Conservation (phyloP, 2,113 vertebrate species). For the Aldabrachelys gigantea region DNA sequence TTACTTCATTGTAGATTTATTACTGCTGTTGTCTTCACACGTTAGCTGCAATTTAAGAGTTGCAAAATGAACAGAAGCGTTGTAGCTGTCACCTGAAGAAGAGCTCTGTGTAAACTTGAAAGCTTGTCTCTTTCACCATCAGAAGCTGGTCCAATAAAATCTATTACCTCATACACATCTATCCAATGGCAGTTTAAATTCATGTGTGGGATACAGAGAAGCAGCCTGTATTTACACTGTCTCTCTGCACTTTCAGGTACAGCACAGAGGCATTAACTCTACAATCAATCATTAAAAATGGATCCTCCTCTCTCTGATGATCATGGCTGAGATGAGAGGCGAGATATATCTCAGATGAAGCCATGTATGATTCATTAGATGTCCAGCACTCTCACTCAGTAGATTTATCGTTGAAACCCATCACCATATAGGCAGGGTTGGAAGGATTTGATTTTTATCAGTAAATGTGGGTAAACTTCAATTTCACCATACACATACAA, state of each 20-base stretch:
- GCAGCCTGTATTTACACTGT: conserved; percentile 7
- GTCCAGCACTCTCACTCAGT: conserved; percentile 26
- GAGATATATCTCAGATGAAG: conserved; percentile 38
- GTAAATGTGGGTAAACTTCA: background rate
- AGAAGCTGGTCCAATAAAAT: background rate
- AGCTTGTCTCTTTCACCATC: background rate
- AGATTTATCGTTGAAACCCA: conserved; percentile 6
- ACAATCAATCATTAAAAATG: conserved; percentile 30
- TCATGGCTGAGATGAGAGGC: conserved; percentile 22
- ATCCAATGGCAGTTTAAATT: background rate
- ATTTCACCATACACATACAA: background rate
- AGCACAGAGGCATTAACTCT: conserved; percentile 40
- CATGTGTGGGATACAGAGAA: background rate
- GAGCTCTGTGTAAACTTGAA: background rate
- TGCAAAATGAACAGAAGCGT: background rate
- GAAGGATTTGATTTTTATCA: background rate
- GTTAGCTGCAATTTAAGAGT: background rate
- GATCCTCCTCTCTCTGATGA: conserved; percentile 25
- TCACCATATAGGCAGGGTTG: background rate
- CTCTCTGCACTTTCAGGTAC: background rate
- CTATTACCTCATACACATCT: background rate
- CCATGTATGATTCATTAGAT: background rate
- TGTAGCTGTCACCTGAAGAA: background rate
- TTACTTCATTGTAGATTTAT: background rate
- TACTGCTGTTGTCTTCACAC: background rate